These are phyloP conservation scores for Amphipyra berbera DNA, from an alignment of 2,888 invertebrate species.

Conservation along the genomic window DNA sequence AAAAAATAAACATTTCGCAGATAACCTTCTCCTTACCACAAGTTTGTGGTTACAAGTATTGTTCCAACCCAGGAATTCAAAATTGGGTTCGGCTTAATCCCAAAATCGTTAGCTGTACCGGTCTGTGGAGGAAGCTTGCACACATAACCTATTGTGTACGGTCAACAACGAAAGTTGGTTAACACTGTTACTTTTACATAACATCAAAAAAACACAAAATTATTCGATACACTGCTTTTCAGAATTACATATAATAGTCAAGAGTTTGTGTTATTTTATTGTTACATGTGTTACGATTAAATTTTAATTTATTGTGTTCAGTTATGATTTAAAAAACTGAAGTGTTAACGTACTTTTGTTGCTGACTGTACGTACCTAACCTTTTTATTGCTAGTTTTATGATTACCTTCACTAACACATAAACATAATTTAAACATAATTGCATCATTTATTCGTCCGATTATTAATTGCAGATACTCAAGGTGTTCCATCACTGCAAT, in stretches of 20 bases:
- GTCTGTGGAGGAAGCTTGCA: not conserved
- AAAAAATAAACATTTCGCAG: too few species aligned
- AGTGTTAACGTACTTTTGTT: too few species aligned
- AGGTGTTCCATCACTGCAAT: conserved; percentile 40
- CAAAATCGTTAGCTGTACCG: not conserved
- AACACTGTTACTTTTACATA: too few species aligned
- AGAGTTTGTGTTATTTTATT: too few species aligned
- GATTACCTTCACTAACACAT: not conserved
- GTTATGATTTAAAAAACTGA: too few species aligned
- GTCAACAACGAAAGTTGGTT: too few species aligned
- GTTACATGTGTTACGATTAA: too few species aligned
- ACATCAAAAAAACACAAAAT: too few species aligned
- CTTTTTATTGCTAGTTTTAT: conserved; percentile 7
- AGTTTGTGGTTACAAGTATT: not conserved
- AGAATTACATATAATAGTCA: too few species aligned
- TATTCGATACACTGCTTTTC: too few species aligned
- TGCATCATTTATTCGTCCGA: conserved; percentile 4
- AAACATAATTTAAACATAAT: conserved; percentile 21
- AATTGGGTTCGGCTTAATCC: not conserved
- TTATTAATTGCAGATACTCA: conserved; percentile 4
- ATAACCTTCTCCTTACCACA: not conserved
- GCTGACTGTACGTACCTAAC: too few species aligned
- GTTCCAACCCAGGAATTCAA: not conserved
- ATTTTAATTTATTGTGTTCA: too few species aligned
- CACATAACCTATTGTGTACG: conserved; percentile 4